Base-by-base conservation (phyloP, 2,797 vertebrate genomes). In the Arnoldichthys spilopterus region DNA sequence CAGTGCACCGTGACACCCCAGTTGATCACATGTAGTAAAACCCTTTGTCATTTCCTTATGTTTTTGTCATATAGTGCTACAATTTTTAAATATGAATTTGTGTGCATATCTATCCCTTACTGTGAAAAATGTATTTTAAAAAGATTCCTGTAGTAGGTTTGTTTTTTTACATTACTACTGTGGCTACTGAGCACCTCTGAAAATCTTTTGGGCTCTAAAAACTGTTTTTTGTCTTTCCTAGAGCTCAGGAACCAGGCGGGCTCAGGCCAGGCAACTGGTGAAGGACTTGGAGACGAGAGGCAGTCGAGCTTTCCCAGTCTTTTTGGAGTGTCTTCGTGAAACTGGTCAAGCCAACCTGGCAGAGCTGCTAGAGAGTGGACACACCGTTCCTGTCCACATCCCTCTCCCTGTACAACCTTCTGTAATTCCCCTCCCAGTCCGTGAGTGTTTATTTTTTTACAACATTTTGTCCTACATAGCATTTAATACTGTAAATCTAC, bases 281-380 rank as follows among this genome's bases (percentile, higher is more conserved):
- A 90, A 1, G 0, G 96, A 99, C 74, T 80, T 99, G 7, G 95
- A 96, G 90, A 97, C 90, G 1, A 94, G 97, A 6, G 98, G 98
- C 28, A 94, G 89, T 68, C 85, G 28, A 77, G 97, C 97, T 2
- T 96, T 98, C 54, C 89, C 93, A 0, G 54, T 90, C 0, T 98
- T 99, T 84, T 84, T 98, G 66, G 88, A 93, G 5, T 94, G 95
- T 81, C 94, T 99, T 45, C 74, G 63, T 71, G 96, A 96, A 59
- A 93, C 94, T 0, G 95, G 89, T 1, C 95, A 97, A 82, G 73
- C 87, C 0, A n/a, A 32, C 0, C 85, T 98, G 0, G 92, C 91
- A 0, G 90, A 91, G 0, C 71, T 94, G 22, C 91, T 99, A 0
- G 86, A 87, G 0, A 82, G 47, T 4, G 89, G 79, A 59, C 80